A percentile compares a stretch with the other conserved stretches of the same genome.
phyloP scores from a whole-genome alignment of 2,797 vertebrate species.

The Phrynocephalus guinanensis region DNA sequence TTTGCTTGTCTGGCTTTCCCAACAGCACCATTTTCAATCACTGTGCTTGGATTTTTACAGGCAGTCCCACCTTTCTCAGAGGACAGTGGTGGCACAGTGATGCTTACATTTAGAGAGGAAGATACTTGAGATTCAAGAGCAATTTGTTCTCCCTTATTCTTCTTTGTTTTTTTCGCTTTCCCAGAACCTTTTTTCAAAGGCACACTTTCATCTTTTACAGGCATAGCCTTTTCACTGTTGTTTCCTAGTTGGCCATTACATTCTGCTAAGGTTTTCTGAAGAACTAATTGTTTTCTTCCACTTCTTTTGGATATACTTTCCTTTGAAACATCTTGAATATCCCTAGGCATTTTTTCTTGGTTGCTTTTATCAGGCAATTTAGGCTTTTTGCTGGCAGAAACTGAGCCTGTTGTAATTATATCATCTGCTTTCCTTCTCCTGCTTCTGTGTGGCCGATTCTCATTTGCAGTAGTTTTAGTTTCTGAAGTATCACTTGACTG shows the following conservation, averaged over 20 bases:
- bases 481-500: background rate
- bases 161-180: background rate
- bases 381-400: slow-evolving; percentile 13
- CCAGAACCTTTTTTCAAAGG: slow-evolving; percentile 16
- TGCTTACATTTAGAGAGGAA: slow-evolving; percentile 20
- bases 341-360: background rate
- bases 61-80: background rate
- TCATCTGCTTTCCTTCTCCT: slow-evolving; percentile 2
- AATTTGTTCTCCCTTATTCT: fast-evolving
- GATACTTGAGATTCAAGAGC: background rate
- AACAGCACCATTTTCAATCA: background rate
- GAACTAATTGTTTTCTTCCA: background rate
- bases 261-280: background rate
- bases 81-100: background rate
- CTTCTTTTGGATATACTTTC: slow-evolving; percentile 7
- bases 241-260: background rate
- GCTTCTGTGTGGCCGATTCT: background rate
- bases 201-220: background rate
- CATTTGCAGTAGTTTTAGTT: slow-evolving; percentile 4
- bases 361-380: background rate
- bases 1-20: background rate
- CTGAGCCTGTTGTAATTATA: background rate
- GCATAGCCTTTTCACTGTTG: background rate
- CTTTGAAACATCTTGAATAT: background rate
- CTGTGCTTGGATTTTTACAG: background rate